phyloP scores from a whole-genome alignment of 1,140 invertebrate species.

The Dreissena rostriformis region DNA sequence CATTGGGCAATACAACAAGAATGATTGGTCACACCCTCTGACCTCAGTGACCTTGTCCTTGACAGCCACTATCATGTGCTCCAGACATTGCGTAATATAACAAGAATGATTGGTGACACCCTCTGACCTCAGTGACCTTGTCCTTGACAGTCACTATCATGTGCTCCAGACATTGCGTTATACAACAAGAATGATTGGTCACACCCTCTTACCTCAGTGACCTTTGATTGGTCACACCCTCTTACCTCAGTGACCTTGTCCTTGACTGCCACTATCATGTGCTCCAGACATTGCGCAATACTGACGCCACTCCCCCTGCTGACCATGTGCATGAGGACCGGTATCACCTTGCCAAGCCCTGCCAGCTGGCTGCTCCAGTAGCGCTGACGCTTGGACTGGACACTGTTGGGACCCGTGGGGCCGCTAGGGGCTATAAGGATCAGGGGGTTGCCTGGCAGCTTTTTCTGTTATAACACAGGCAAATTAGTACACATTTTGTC shows the following conservation, averaged over 20 bases:
- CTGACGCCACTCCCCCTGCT: conserved; percentile 71
- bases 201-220: conserved; percentile 85
- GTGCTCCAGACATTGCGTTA: too few relatives aligned
- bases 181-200: too few relatives aligned
- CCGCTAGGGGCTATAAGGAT: conserved; percentile 87
- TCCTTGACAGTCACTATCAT: too few relatives aligned
- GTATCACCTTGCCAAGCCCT: conserved; percentile 87
- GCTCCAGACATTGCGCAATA: conserved; percentile 84
- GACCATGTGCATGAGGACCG: conserved; percentile 82
- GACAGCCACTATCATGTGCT: too few relatives aligned
- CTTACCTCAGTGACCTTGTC: conserved; percentile 86
- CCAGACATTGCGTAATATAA: too few relatives aligned
- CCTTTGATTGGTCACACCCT: too few relatives aligned
- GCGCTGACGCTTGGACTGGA: conserved; percentile 84
- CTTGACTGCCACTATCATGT: conserved; percentile 86
- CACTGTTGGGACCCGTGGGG: conserved; percentile 80
- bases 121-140: too few relatives aligned
- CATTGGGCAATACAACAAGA: too few relatives aligned
- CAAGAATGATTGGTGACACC: too few relatives aligned
- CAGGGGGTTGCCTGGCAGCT: conserved; percentile 89
- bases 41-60: conserved; percentile 87
- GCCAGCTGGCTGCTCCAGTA: conserved; percentile 88
- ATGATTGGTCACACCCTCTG: too few relatives aligned
- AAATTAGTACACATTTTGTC: too few relatives aligned
- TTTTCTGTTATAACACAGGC: conserved; percentile 86